phyloP scores from a whole-genome alignment of 2,888 invertebrate species.

The Aspidiotus rigidus region DNA sequence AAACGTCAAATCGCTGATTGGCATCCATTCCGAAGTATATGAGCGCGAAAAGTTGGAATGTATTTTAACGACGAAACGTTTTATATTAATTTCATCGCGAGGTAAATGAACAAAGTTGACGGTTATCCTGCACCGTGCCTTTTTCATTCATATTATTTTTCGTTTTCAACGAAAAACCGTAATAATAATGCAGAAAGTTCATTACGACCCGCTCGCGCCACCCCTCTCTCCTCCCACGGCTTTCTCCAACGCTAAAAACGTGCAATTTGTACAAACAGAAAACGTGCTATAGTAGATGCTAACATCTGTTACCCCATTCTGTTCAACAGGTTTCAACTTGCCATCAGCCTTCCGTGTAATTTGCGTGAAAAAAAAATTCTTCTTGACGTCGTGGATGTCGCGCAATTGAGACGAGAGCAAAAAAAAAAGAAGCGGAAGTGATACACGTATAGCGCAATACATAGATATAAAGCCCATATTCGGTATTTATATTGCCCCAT shows the following conservation, averaged over 20 bases:
- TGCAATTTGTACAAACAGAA: conserved; percentile 1
- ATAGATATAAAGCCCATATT: too few relatives aligned
- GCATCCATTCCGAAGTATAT: conserved; percentile 18
- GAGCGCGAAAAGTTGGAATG: conserved; percentile 9
- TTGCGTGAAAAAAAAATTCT: conserved; percentile 20
- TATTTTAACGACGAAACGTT: conserved; percentile 18
- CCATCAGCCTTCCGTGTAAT: neutral
- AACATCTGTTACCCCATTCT: conserved; percentile 26
- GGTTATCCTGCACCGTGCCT: conserved; percentile 18
- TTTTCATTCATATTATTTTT: neutral
- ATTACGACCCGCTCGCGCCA: neutral
- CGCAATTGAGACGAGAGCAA: conserved; percentile 6
- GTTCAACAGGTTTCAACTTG: conserved; percentile 30
- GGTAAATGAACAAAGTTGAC: conserved; percentile 21
- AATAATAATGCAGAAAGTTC: conserved; percentile 15
- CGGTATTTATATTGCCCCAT: too few relatives aligned
- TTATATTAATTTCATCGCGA: conserved; percentile 26
- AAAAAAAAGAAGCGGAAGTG: conserved; percentile 10
- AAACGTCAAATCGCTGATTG: conserved; percentile 29
- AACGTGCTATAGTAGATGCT: conserved; percentile 13
- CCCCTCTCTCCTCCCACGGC: too few relatives aligned
- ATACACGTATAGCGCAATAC: neutral
- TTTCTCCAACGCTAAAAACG: too few relatives aligned
- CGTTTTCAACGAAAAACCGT: neutral
- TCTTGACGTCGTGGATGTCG: conserved; percentile 19